phyloP scores from a whole-genome alignment of 2,113 vertebrate genomes.

The Excalfactoria chinensis region DNA sequence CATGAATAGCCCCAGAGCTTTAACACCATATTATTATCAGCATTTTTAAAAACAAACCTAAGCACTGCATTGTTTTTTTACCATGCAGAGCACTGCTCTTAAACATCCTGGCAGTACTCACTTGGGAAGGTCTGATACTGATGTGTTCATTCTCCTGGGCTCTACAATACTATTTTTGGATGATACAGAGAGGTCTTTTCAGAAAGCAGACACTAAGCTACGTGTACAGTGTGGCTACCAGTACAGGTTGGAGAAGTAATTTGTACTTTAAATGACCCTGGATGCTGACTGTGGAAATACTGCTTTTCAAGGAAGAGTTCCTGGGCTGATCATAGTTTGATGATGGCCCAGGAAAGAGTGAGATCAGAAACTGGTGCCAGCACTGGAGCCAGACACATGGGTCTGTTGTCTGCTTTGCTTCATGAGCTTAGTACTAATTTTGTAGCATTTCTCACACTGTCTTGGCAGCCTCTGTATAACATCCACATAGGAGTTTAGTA shows the following conservation, averaged over 20 bases:
- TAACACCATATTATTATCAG: not conserved
- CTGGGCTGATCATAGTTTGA: not conserved
- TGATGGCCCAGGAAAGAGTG: not conserved
- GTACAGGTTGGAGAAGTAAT: not conserved
- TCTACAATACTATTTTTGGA: no score
- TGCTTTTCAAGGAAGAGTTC: not conserved
- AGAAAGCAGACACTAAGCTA: not conserved
- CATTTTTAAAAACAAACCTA: not conserved
- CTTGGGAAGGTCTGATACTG: no score
- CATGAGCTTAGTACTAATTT: not conserved
- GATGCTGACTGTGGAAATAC: not conserved
- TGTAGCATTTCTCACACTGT: not conserved
- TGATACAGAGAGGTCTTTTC: not conserved
- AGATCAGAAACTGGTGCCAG: not conserved
- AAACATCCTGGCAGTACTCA: not conserved
- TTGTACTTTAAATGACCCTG: not conserved
- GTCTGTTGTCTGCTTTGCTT: not conserved
- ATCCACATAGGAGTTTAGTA: fast-evolving
- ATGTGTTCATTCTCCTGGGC: no score
- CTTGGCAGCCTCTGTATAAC: not conserved
- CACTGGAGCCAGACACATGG: fast-evolving
- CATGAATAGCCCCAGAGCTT: not conserved
- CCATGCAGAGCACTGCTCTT: not conserved
- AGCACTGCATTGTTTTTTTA: not conserved
- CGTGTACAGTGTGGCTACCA: fast-evolving